Evolutionary conservation across 2,797 vertebrate genomes (phyloP).

Genomic region (Euphonia xanthogaster): DNA sequence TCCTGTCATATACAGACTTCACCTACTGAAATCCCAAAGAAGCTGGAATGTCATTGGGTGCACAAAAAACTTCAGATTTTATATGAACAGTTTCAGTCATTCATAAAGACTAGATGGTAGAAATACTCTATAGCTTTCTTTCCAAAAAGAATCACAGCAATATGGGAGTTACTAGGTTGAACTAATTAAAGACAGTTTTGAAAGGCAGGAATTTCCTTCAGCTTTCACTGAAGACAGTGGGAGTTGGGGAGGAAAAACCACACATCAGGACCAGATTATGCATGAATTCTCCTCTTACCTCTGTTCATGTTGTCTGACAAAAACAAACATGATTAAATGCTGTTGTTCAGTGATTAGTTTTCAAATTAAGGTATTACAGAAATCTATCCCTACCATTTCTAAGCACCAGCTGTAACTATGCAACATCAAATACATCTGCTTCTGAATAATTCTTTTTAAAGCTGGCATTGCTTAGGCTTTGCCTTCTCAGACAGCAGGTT

Average conservation of each 20-base stretch:
- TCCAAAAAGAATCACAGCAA: neutral
- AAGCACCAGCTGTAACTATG: neutral
- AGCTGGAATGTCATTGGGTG: neutral
- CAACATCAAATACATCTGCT: neutral
- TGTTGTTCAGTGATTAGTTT: neutral
- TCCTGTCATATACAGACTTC: neutral
- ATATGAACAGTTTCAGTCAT: neutral
- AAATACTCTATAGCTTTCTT: neutral
- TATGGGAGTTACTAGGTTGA: neutral
- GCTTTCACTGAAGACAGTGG: neutral
- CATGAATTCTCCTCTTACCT: neutral
- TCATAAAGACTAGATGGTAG: neutral
- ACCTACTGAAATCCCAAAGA: neutral
- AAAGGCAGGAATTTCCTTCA: neutral
- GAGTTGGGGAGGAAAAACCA: neutral
- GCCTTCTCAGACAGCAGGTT: neutral
- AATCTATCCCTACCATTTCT: neutral
- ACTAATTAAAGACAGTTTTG: neutral
- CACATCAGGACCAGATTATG: neutral
- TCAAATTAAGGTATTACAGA: neutral
- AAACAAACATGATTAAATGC: neutral
- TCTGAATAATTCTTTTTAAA: neutral
- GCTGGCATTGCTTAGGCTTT: neutral
- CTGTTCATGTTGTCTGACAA: neutral
- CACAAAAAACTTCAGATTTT: neutral